These are phyloP conservation scores for Tetragonisca angustula DNA, from an alignment of 2,888 invertebrate genomes.

Conservation along the genomic window DNA sequence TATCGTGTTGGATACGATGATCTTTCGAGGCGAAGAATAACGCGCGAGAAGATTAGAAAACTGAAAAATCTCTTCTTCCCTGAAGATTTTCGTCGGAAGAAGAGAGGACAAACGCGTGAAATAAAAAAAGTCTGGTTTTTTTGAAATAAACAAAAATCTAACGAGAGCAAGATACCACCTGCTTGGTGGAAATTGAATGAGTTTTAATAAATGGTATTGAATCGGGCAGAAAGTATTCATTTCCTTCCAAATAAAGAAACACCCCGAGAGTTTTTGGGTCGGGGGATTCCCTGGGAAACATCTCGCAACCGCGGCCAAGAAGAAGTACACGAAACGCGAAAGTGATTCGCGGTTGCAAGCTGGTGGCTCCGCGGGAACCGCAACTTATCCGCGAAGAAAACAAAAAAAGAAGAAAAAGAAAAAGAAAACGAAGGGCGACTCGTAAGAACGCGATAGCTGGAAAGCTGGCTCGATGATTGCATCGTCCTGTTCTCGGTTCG, in stretches of 20 bases:
- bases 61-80: too few relatives aligned
- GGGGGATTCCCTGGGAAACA: background rate
- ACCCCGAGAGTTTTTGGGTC: background rate
- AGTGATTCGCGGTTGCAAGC: background rate
- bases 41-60: too few relatives aligned
- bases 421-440: slow-evolving; percentile 9
- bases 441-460: slow-evolving; percentile 61
- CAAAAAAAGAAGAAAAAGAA: background rate
- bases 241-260: background rate
- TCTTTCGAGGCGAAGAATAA: too few relatives aligned
- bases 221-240: background rate
- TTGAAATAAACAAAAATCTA: too few relatives aligned
- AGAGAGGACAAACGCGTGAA: too few relatives aligned
- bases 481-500: slow-evolving; percentile 46
- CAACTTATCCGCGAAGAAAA: slow-evolving; percentile 10
- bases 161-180: too few relatives aligned
- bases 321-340: background rate
- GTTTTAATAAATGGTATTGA: background rate
- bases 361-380: background rate
- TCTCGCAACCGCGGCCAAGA: background rate
- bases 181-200: background rate
- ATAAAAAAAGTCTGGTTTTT: too few relatives aligned
- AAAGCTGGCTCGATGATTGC: slow-evolving; percentile 61
- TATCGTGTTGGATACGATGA: too few relatives aligned
- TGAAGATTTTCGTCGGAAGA: too few relatives aligned